Percentiles rank a stretch among this genome's conserved stretches.
These are phyloP conservation scores for Astropecten irregularis DNA, from an alignment of 53 echinoderm and acorn worm genomes.

Conservation along the genomic window DNA sequence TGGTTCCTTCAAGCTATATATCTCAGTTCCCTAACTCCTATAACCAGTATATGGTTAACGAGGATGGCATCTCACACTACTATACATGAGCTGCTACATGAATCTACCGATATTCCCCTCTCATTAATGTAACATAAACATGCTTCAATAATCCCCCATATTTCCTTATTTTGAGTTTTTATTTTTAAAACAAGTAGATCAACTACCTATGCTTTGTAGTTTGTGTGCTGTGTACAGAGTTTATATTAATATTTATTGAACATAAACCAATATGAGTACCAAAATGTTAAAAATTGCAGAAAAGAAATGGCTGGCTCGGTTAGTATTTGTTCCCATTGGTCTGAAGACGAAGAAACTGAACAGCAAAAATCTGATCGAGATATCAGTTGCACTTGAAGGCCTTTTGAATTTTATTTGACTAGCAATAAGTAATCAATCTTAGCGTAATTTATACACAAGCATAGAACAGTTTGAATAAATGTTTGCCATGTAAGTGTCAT, in stretches of 20 bases:
- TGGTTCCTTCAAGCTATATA: no score
- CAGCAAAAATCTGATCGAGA: no score
- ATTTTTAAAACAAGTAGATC: neutral
- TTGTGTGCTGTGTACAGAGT: conserved; percentile 62
- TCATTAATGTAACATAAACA: no score
- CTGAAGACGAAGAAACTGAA: neutral
- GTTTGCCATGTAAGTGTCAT: conserved; percentile 1
- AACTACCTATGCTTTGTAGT: conserved; percentile 38
- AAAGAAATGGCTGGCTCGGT: conserved; percentile 30
- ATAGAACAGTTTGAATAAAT: conserved; percentile 45
- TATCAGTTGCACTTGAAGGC: conserved; percentile 12
- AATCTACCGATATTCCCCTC: no score
- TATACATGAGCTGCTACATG: conserved; percentile 29
- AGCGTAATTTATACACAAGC: conserved; percentile 5
- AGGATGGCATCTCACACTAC: conserved; percentile 31
- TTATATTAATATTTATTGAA: conserved; percentile 59
- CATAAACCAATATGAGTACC: conserved; percentile 22
- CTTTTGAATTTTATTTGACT: conserved; percentile 29
- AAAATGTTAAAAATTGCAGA: conserved; percentile 1
- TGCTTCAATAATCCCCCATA: no score
- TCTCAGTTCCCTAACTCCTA: neutral
- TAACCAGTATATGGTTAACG: neutral
- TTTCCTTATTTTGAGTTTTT: neutral
- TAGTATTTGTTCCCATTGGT: neutral
- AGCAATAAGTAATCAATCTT: conserved; percentile 1